Evolutionary conservation across 2,888 invertebrate genomes (phyloP).

Genomic region (Lasioglossum oenotherae): DNA sequence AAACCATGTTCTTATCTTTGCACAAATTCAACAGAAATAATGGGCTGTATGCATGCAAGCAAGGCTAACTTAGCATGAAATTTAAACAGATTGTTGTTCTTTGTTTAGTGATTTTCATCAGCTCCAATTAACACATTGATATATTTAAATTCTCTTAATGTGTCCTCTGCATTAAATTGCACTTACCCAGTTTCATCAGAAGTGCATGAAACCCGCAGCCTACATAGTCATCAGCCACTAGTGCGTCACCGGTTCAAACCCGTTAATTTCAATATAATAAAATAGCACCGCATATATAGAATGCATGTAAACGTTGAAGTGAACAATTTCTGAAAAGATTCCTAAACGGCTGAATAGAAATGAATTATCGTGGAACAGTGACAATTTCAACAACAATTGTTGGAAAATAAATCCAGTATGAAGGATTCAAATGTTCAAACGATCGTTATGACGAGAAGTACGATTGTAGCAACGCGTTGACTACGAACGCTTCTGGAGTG

Average conservation of each 20-base stretch:
- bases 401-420: neutral
- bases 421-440: neutral
- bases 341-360: neutral
- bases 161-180: too few relatives aligned
- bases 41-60: too few relatives aligned
- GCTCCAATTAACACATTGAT: too few relatives aligned
- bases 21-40: neutral
- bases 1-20: slow-evolving; percentile 2
- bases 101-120: too few relatives aligned
- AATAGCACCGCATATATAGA: neutral
- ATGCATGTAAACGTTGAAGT: too few relatives aligned
- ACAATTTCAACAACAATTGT: neutral
- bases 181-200: neutral
- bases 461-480: slow-evolving; percentile 8
- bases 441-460: neutral
- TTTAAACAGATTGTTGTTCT: too few relatives aligned
- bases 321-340: neutral
- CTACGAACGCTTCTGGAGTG: slow-evolving; percentile 9
- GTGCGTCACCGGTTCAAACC: neutral
- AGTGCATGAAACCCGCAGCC: too few relatives aligned
- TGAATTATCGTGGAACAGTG: neutral
- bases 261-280: neutral
- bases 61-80: too few relatives aligned
- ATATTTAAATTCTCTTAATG: too few relatives aligned
- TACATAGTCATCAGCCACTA: too few relatives aligned